Evolutionary conservation across 2,888 invertebrate species (phyloP), one percentile per base, ranked within the genome.

Genomic region (Xylophagus ater): DNA sequence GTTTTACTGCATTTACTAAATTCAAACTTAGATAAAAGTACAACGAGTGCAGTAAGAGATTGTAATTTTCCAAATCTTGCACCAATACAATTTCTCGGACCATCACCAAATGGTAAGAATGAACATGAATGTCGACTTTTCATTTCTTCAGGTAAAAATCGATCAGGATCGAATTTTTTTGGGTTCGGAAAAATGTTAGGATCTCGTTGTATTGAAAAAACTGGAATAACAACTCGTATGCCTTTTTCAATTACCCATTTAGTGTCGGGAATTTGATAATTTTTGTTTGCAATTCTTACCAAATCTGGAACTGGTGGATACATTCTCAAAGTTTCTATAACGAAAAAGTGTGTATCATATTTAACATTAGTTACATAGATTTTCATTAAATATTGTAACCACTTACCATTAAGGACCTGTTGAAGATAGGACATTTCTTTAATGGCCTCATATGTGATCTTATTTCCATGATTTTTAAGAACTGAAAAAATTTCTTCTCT

Each of bases 131-230:
- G 40, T 17, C 49, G 42, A 13, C 46, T 43, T 8, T 32, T 25
- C 28, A 49, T 47, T 18, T 51, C 49, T 39, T 52, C 52, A 0
- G 47, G 40, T 9, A 32, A 46, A 47, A 62, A 63, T 30, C 60
- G 45, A 32, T 60, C 57, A 1, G 62, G 62, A 36, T 60, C 53
- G 42, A 55, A 63, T 25, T 46, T 49, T 19, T 52, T 44, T 10
- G 62, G 60, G 15, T 62, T 46, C 7, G 56, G 53, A 44, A 68
- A 73, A 53, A 70, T 62, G 4, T 66, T 59, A 0, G 69, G 66
- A 44, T 72, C 71, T 58, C 66, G 68, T 38, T 74, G 73, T 45
- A 73, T 66, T 4, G 68, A 65, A 41, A 65, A 61, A n/a, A 64
- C 58, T 2, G 72, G 69, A 20, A 73, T 60, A 17, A 69, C 59